Conservation (phyloP, 2,888 invertebrate genomes). For the Sphaerophoria rueppellii region DNA sequence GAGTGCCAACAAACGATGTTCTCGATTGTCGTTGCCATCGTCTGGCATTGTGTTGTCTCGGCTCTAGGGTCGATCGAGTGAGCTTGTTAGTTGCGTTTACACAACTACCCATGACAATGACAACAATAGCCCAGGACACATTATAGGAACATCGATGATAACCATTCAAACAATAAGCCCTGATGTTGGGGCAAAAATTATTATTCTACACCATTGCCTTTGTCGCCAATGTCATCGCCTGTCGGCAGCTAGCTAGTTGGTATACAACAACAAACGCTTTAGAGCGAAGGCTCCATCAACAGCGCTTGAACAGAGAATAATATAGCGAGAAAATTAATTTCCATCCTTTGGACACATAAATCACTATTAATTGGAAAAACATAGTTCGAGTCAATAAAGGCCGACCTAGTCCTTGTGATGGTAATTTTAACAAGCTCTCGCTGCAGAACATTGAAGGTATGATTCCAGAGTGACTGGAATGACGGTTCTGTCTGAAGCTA, state of each 20-base stretch:
- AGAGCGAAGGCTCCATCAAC: background rate
- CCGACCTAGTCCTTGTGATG: background rate
- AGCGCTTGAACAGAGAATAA: background rate
- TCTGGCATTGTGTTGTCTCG: slow-evolving; percentile 2
- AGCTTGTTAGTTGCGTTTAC: slow-evolving; percentile 26
- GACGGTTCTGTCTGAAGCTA: background rate
- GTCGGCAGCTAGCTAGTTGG: background rate
- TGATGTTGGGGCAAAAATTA: slow-evolving; percentile 20
- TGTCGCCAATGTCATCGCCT: background rate
- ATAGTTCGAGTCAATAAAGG: slow-evolving; percentile 18
- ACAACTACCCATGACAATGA: slow-evolving; percentile 11
- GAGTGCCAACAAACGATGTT: slow-evolving; percentile 18
- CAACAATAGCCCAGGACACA: slow-evolving; percentile 17
- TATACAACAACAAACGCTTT: background rate
- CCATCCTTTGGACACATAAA: slow-evolving; percentile 52
- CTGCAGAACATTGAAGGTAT: background rate
- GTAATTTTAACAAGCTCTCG: slow-evolving; percentile 14
- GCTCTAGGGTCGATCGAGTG: background rate
- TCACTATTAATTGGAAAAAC: slow-evolving; percentile 52
- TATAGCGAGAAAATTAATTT: slow-evolving; percentile 43
- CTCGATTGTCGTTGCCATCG: slow-evolving; percentile 3
- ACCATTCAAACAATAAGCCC: slow-evolving; percentile 38
- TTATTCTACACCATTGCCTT: background rate
- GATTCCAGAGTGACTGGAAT: background rate
- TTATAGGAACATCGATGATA: slow-evolving; percentile 55